Evolutionary conservation across 2,113 vertebrate species (phyloP).

Genomic region (Pachycephala philippinensis): DNA sequence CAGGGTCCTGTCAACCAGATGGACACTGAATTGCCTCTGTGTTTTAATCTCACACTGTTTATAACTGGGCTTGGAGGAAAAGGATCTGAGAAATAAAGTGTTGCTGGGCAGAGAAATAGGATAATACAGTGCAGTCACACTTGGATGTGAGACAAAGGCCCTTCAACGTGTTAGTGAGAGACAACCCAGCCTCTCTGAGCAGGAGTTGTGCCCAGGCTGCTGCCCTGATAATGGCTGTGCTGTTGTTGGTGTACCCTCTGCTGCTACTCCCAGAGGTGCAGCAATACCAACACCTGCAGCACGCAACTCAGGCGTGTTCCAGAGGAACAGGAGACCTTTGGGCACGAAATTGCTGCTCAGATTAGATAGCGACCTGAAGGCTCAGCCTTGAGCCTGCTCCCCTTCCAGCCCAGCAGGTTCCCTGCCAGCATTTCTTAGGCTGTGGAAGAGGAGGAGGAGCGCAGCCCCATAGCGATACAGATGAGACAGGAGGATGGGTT

Average conservation of each 20-base stretch:
- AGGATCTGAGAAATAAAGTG: neutral
- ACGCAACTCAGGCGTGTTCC: neutral
- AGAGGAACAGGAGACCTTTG: neutral
- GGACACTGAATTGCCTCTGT: neutral
- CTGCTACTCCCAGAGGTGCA: neutral
- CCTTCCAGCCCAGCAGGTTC: neutral
- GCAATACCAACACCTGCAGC: neutral
- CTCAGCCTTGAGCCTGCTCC: neutral
- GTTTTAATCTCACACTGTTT: neutral
- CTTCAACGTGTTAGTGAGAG: neutral
- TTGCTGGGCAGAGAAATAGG: neutral
- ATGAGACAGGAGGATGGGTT: neutral
- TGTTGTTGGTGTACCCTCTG: neutral
- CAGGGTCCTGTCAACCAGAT: neutral
- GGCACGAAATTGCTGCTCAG: neutral
- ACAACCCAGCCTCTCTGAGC: neutral
- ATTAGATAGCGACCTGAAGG: neutral
- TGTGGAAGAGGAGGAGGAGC: neutral
- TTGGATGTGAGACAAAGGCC: neutral
- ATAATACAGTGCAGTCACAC: neutral
- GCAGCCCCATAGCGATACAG: fast-evolving
- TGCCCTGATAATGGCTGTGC: neutral
- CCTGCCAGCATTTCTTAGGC: neutral
- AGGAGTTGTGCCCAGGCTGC: neutral
- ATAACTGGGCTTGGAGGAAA: neutral